phyloP scores from a whole-genome alignment of 2,888 invertebrate genomes.

The Subacronicta megacephala region DNA sequence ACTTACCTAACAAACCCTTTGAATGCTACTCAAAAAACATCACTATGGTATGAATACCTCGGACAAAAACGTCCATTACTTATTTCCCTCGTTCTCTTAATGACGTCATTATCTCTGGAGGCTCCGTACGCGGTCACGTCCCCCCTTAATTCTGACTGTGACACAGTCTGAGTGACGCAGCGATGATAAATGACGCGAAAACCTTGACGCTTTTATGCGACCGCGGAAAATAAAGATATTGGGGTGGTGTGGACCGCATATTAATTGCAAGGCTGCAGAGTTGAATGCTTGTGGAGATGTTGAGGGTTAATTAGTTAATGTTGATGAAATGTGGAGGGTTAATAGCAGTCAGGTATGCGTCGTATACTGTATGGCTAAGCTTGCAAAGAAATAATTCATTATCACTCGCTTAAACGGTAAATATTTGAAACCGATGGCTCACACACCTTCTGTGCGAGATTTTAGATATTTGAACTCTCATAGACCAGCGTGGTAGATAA shows the following conservation, averaged over 20 bases:
- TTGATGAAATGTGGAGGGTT: neutral
- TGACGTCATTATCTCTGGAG: conserved; percentile 84
- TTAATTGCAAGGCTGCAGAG: conserved; percentile 36
- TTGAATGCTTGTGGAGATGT: neutral
- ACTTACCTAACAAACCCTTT: conserved; percentile 41
- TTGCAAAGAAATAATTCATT: too few species aligned
- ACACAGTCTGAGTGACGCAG: conserved; percentile 66
- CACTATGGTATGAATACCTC: conserved; percentile 67
- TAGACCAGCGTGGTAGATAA: too few species aligned
- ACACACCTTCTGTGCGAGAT: too few species aligned
- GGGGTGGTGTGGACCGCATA: conserved; percentile 40
- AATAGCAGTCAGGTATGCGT: neutral
- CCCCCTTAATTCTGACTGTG: conserved; percentile 75
- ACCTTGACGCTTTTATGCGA: conserved; percentile 57
- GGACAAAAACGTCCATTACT: conserved; percentile 79
- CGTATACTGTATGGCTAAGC: too few species aligned
- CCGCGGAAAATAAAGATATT: conserved; percentile 54
- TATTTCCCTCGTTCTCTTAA: conserved; percentile 78
- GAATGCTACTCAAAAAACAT: conserved; percentile 51
- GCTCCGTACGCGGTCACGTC: conserved; percentile 74
- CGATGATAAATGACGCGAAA: conserved; percentile 73
- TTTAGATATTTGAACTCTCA: too few species aligned
- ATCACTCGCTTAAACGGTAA: too few species aligned
- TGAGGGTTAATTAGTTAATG: conserved; percentile 26
- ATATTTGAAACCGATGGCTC: too few species aligned